phyloP scores from a whole-genome alignment of 2,888 invertebrate species.

The Caenorhabditis sp. region DNA sequence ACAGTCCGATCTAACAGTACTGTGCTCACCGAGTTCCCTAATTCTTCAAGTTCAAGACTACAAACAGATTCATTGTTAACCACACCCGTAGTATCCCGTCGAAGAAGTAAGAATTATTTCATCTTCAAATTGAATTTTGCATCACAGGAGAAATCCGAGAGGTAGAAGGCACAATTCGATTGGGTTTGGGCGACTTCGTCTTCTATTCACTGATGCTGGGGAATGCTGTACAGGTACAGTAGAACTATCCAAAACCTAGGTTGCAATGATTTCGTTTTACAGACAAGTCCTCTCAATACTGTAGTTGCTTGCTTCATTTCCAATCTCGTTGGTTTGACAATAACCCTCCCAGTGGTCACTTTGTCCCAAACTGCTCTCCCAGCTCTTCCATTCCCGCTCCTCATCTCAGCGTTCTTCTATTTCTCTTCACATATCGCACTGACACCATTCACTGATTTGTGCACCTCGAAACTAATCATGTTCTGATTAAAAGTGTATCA shows the following conservation, averaged over 20 bases:
- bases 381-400: slow-evolving; percentile 55
- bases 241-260: too few relatives aligned
- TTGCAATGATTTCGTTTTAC: slow-evolving; percentile 5
- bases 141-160: slow-evolving; percentile 35
- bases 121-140: too few relatives aligned
- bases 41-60: slow-evolving; percentile 2
- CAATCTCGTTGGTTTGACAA: slow-evolving; percentile 51
- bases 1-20: slow-evolving; percentile 32
- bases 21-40: slow-evolving; percentile 26
- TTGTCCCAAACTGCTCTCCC: slow-evolving; percentile 49
- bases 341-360: slow-evolving; percentile 57
- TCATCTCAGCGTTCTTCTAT: slow-evolving; percentile 50
- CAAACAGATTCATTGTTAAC: slow-evolving; percentile 7
- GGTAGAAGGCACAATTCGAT: slow-evolving; percentile 47
- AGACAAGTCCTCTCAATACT: slow-evolving; percentile 41
- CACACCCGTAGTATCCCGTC: neutral
- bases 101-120: neutral
- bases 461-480: slow-evolving; percentile 19
- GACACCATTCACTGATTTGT: slow-evolving; percentile 45
- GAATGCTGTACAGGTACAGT: slow-evolving; percentile 42
- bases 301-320: slow-evolving; percentile 51
- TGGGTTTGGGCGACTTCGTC: slow-evolving; percentile 62
- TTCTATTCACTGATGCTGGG: slow-evolving; percentile 64
- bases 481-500: too few relatives aligned
- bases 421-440: slow-evolving; percentile 56